phyloP scores from a whole-genome alignment of 2,113 vertebrate genomes.

The Narcine bancroftii region DNA sequence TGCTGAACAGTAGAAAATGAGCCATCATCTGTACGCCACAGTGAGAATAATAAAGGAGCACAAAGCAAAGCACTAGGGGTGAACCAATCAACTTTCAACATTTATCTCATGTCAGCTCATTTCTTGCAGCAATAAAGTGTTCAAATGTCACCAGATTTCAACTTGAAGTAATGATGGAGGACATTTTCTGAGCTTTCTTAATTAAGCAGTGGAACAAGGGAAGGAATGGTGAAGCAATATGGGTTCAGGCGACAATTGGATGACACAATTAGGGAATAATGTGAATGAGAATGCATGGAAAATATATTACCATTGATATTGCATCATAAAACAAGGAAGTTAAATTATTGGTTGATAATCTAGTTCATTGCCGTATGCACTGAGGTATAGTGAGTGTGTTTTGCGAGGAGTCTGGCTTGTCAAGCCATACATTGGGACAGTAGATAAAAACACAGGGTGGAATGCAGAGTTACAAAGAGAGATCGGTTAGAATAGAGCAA shows the following conservation, averaged over 20 bases:
- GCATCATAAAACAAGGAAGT: too few relatives aligned
- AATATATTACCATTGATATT: too few relatives aligned
- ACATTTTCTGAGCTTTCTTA: not conserved
- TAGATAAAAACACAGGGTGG: too few relatives aligned
- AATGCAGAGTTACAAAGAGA: too few relatives aligned
- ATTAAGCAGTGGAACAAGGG: not conserved
- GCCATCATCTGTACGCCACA: not conserved
- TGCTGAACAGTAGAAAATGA: not conserved
- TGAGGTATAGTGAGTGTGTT: too few relatives aligned
- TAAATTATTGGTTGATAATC: too few relatives aligned
- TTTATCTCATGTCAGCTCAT: not conserved
- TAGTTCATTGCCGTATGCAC: too few relatives aligned
- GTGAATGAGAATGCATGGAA: not conserved
- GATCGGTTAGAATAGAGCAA: too few relatives aligned
- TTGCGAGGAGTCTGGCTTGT: too few relatives aligned
- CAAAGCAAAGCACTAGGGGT: not conserved
- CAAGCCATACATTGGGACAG: too few relatives aligned
- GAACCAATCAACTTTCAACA: not conserved
- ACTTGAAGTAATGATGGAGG: not conserved
- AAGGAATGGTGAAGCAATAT: not conserved
- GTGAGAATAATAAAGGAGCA: not conserved
- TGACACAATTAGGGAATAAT: not conserved
- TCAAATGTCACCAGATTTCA: not conserved
- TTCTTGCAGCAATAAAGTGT: not conserved
- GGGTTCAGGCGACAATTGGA: not conserved